A percentile compares a stretch with the other conserved stretches of the same genome.
Conservation (phyloP, 2,113 vertebrate species). For the Pomatostomus ruficeps region DNA sequence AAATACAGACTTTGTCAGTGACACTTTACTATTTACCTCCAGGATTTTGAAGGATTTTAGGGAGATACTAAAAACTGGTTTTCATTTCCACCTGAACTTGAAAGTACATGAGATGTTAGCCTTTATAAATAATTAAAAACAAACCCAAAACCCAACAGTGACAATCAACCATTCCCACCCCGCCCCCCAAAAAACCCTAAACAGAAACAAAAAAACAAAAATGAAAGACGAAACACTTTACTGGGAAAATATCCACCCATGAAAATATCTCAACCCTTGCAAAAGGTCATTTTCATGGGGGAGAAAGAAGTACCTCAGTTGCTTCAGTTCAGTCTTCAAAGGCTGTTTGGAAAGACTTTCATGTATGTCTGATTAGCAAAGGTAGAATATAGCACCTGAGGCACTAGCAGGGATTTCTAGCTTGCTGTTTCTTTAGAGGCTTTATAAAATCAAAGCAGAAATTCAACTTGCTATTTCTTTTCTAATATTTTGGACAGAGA, state of each 20-base stretch:
- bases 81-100: not conserved
- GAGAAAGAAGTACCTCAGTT: not conserved
- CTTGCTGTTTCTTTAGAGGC: not conserved
- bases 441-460: constrained; percentile 9
- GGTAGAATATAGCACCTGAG: not conserved
- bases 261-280: not conserved
- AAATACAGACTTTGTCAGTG: not conserved
- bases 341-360: constrained; percentile 3
- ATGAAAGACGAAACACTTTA: not conserved
- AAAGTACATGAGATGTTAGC: not conserved
- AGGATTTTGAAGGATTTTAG: not conserved
- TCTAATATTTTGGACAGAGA: not conserved
- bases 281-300: not conserved
- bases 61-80: not conserved
- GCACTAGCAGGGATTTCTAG: not conserved
- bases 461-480: not conserved
- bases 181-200: too few relatives aligned
- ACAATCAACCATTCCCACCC: too few relatives aligned
- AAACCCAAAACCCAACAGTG: not conserved
- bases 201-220: not conserved
- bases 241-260: not conserved
- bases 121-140: not conserved
- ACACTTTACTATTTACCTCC: not conserved
- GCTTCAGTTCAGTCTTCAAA: constrained; percentile 13
- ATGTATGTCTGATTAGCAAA: constrained; percentile 20